Base-by-base conservation (phyloP, 1,140 invertebrate genomes). In the Lysiphlebus fabarum region DNA sequence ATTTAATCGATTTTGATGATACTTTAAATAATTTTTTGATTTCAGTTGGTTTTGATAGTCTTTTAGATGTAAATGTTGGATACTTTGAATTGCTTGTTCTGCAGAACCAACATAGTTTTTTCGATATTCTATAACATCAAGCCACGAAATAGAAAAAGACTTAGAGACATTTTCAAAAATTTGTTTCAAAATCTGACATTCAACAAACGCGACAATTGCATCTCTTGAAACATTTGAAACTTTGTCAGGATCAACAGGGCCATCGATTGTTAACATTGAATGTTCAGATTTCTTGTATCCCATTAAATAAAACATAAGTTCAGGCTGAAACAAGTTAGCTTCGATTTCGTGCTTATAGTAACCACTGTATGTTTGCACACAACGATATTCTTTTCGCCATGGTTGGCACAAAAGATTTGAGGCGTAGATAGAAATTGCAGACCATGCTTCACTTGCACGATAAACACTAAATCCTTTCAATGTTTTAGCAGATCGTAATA, bases 341-440 rank as follows among this genome's bases (percentile, higher is more conserved):
- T 91, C 87, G 37, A 95, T 86, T 70, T 93, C 87, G 72, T 94
- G 91, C 69, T 92, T 90, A 77, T 87, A 94, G 77, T 88, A 93
- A 12, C 92, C 92, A 63, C 87, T 89, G 70, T 90, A 93, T 53
- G 90, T 83, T 90, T 93, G 81, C 55, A 94, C 84, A 64, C 83
- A 83, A 65, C 84, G 82, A 70, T 90, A 95, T 72, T 95, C 92
- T 77, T 88, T 90, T 64, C 92, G 79, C 92, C 92, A 95, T 8
- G 91, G 91, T 70, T 94, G 91, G 5, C 87, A 84, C 11, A 93
- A 76, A 50, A 95, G 78, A 80, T 94, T 95, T 47, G 86, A 86
- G 5, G 92, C 92, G 74, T 94, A 94, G 37, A 89, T 83, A 48
- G 89, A 90, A 61, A 95, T 81, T 14, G 90, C 86, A 67, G 89